phyloP scores from a whole-genome alignment of 2,888 invertebrate genomes.

The Pteria penguin region DNA sequence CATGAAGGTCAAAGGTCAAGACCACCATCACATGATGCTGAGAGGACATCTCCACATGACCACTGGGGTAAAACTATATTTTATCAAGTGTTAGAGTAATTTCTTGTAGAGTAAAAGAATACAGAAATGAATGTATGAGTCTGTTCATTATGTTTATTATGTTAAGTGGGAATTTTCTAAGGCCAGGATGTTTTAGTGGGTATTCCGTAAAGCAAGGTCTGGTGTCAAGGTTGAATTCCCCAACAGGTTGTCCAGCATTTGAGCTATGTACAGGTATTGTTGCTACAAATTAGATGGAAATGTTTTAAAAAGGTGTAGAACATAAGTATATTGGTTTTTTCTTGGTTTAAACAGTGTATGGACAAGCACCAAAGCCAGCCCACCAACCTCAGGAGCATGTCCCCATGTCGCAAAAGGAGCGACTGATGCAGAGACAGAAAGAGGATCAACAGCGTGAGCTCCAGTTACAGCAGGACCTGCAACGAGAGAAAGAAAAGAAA shows the following conservation, averaged over 20 bases:
- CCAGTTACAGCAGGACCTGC: constrained; percentile 46
- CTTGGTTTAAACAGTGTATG: neutral
- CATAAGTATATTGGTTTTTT: too few species aligned
- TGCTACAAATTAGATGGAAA: too few species aligned
- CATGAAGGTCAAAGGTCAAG: constrained; percentile 49
- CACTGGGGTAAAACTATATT: constrained; percentile 55
- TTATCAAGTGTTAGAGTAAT: too few species aligned
- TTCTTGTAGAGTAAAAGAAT: too few species aligned
- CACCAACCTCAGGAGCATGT: constrained; percentile 50
- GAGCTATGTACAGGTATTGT: neutral
- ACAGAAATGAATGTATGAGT: too few species aligned
- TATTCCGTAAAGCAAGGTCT: too few species aligned
- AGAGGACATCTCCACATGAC: constrained; percentile 43
- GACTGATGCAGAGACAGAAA: constrained; percentile 24
- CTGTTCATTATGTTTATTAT: too few species aligned
- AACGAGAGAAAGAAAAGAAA: constrained; percentile 43
- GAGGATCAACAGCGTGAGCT: constrained; percentile 53
- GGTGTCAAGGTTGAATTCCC: neutral
- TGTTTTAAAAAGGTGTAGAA: too few species aligned
- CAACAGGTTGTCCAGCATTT: constrained; percentile 4
- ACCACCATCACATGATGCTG: constrained; percentile 50
- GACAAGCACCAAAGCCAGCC: constrained; percentile 47
- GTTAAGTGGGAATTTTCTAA: too few species aligned
- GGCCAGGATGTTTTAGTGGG: too few species aligned
- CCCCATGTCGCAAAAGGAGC: constrained; percentile 47